Conservation (phyloP, 1,140 invertebrate genomes). For the Homarus americanus region DNA sequence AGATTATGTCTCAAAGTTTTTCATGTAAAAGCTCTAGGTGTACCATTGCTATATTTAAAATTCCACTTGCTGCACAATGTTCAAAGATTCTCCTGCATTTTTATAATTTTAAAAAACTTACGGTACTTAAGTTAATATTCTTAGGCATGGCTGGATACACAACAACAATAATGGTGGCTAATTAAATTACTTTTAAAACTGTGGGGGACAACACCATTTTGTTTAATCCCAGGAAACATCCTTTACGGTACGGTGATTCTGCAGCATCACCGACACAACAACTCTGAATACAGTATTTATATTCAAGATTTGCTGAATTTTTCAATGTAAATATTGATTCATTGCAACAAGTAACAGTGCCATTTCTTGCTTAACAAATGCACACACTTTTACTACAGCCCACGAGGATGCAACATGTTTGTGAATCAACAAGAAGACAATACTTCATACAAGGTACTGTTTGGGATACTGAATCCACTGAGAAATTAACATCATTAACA, state of each 20-base stretch:
- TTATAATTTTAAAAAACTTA: neutral
- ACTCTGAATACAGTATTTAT: neutral
- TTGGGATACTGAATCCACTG: neutral
- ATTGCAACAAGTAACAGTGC: slow-evolving; percentile 15
- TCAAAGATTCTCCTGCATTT: too few relatives aligned
- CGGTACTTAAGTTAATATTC: neutral
- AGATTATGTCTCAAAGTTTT: too few relatives aligned
- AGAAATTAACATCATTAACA: slow-evolving; percentile 7
- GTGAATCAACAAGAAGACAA: slow-evolving; percentile 7
- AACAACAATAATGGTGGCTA: neutral
- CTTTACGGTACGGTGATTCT: neutral
- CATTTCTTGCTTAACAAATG: slow-evolving; percentile 9
- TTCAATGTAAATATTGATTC: neutral
- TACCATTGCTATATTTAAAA: neutral
- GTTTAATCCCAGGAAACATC: neutral
- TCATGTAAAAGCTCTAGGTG: neutral
- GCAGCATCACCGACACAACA: neutral
- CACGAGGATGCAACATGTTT: neutral
- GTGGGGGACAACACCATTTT: neutral
- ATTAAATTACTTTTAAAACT: neutral
- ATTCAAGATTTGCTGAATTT: neutral
- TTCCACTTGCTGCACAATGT: neutral
- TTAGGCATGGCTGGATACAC: neutral
- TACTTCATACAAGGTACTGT: slow-evolving; percentile 1
- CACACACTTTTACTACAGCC: neutral